Evolutionary conservation across 1,140 invertebrate species (phyloP), one percentile per base, ranked within the genome.

Genomic region (Bilobella aurantiaca): DNA sequence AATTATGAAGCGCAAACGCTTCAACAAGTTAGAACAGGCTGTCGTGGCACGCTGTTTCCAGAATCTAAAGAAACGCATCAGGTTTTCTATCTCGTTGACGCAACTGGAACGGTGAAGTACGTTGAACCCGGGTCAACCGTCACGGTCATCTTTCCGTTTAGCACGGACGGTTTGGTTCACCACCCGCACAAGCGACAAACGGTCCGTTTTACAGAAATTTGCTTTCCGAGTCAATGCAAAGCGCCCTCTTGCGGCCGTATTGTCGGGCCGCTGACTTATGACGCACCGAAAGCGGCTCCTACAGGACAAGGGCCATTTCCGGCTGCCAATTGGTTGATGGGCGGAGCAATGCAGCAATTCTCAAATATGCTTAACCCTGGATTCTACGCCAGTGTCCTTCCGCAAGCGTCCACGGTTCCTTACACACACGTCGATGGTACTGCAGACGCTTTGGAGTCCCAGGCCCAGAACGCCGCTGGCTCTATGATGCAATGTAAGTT

Each of bases 201-300:
- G n/a, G 59, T 62, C 3, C n/a, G 23, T 16, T 62, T 62, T 23
- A 25, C 5, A 3, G 59, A 62, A 23, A 62, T 62, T 21, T 62
- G 59, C 32, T 62, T 62, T 27, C 59, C 59, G 3, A 62, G 59
- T 34, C n/a, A 62, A 37, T 62, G 59, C 59, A 62, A 62, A 23
- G 25, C 59, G n/a, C 59, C 59, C 3, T 30, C 31, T 12, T 62
- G 59, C 28, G 59, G 59, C 18, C n/a, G 12, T 28, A 27, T 14
- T 21, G 27, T 62, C 28, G 59, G 59, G 18, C 59, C 59, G 3
- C 23, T 62, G 49, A 5, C 8, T 5, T 53, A 12, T 23, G 49
- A 12, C 25, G 49, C 14, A 53, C 14, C 12, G 12, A 53, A 53
- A 18, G 14, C 23, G n/a, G 37, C 8, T n/a, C 8, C 8, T 42